Conservation (phyloP, 1,140 invertebrate species). For the Charaxes varanes region DNA sequence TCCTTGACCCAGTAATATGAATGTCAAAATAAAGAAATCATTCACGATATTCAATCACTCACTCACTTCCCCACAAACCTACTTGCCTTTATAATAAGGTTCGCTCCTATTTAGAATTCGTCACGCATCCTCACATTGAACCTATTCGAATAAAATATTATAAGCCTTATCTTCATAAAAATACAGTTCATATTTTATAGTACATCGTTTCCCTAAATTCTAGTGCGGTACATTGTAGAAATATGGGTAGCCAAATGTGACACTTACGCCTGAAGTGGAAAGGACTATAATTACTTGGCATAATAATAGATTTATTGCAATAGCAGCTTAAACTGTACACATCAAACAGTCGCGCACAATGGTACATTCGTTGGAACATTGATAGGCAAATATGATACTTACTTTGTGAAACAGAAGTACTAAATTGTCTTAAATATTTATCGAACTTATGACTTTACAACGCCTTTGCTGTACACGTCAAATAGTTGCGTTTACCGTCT, state of each 20-base stretch:
- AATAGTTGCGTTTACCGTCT: constrained; percentile 21
- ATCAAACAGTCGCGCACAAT: too few relatives aligned
- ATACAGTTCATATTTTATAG: constrained; percentile 1
- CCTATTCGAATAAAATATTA: constrained; percentile 1
- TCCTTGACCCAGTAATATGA: constrained; percentile 15
- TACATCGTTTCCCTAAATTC: too few relatives aligned
- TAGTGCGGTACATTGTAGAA: too few relatives aligned
- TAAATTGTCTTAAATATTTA: background rate
- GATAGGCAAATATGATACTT: constrained; percentile 3
- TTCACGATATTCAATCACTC: constrained; percentile 17
- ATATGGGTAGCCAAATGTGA: too few relatives aligned
- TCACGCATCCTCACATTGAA: constrained; percentile 11
- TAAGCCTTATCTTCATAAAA: background rate
- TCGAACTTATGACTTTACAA: background rate
- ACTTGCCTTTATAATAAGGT: constrained; percentile 19
- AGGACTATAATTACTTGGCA: too few relatives aligned
- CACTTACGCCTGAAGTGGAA: too few relatives aligned
- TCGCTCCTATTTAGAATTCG: constrained; percentile 24
- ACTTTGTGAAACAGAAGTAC: background rate
- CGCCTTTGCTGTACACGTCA: constrained; percentile 13
- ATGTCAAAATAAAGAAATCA: constrained; percentile 19
- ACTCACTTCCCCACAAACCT: constrained; percentile 23
- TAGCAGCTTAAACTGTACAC: too few relatives aligned
- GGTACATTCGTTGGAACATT: too few relatives aligned
- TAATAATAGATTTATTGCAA: too few relatives aligned